Evolutionary conservation across 1,140 invertebrate species (phyloP).

Genomic region (Oryctes rhinoceros): DNA sequence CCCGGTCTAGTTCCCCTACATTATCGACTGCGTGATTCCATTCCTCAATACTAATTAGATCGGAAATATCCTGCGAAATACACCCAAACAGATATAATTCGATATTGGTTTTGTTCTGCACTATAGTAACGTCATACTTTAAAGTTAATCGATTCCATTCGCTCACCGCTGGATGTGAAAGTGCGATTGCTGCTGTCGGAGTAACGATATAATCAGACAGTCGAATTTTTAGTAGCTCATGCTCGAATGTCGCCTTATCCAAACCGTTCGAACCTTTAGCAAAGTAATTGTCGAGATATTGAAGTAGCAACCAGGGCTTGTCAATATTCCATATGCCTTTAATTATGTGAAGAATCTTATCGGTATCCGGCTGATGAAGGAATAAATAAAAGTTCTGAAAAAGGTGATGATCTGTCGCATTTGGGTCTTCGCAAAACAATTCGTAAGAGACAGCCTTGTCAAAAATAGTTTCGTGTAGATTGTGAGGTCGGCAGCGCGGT

Average conservation of each 20-base stretch:
- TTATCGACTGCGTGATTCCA: neutral
- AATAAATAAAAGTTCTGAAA: neutral
- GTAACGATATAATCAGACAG: neutral
- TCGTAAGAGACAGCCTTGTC: neutral
- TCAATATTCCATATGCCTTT: neutral
- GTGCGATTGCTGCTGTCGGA: neutral
- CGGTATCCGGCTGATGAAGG: neutral
- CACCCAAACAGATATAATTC: neutral
- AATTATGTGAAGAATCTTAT: neutral
- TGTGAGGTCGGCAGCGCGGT: neutral
- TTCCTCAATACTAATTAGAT: neutral
- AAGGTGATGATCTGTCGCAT: neutral
- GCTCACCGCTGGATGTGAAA: neutral
- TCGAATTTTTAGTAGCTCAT: neutral
- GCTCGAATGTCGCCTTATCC: neutral
- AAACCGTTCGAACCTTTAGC: neutral
- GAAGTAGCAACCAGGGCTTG: neutral
- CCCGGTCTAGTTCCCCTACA: neutral
- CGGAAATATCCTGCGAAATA: neutral
- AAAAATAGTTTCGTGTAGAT: neutral
- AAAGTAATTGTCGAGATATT: conserved; percentile 1
- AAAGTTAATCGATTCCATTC: neutral
- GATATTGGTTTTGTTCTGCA: neutral
- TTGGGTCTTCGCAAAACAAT: neutral
- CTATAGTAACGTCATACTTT: neutral